Percentiles rank a stretch among this genome's conserved stretches.
Conservation (phyloP, 2,113 vertebrate genomes). For the Oncorhynchus mykiss region DNA sequence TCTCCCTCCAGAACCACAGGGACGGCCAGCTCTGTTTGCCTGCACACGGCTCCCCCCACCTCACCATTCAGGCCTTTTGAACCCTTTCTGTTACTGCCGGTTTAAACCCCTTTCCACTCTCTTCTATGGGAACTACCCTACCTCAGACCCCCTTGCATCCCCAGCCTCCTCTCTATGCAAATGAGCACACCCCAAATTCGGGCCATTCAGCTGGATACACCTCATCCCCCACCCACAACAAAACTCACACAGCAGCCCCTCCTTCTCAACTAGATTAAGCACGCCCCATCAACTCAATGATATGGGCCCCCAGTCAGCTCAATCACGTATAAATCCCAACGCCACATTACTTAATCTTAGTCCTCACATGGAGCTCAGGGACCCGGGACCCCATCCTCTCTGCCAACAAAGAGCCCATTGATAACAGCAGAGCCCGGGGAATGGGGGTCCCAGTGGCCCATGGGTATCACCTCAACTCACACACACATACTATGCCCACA, state of each 20-base stretch:
- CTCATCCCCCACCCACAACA: slow-evolving; percentile 13
- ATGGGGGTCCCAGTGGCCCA: not conserved
- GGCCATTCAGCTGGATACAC: slow-evolving; percentile 28
- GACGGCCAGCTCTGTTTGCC: slow-evolving; percentile 31
- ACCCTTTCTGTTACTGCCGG: not conserved
- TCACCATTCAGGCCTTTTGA: slow-evolving; percentile 48
- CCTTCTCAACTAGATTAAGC: slow-evolving; percentile 1
- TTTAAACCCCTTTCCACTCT: too few relatives aligned
- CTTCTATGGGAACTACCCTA: too few relatives aligned
- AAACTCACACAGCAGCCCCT: not conserved
- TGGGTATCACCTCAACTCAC: too few relatives aligned
- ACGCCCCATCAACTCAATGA: not conserved
- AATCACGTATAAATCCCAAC: not conserved
- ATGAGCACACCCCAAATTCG: slow-evolving; percentile 2
- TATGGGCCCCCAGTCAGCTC: not conserved
- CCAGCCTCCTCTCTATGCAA: slow-evolving; percentile 16
- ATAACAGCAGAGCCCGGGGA: not conserved
- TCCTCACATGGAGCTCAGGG: not conserved
- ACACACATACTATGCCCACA: not conserved
- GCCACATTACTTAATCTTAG: not conserved
- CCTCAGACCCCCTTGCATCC: not conserved
- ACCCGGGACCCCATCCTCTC: not conserved
- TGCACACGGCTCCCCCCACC: not conserved
- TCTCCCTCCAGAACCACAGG: slow-evolving; percentile 43
- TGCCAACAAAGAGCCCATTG: slow-evolving; percentile 19